Evolutionary conservation across 2,113 vertebrate species (phyloP).

Genomic region (Meriones unguiculatus): DNA sequence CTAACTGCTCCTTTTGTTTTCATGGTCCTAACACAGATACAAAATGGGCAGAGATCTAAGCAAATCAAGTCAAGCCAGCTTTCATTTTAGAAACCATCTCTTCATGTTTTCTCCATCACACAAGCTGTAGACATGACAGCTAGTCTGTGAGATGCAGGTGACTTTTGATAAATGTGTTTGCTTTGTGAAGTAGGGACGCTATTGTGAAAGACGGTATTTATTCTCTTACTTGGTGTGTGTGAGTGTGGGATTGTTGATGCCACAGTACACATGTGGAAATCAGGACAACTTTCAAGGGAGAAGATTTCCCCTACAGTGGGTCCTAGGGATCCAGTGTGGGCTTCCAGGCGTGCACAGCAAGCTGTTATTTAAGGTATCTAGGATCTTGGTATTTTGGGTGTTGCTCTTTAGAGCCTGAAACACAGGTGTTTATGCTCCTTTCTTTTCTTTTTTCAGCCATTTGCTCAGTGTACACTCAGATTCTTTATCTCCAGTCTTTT

Average conservation of each 20-base stretch:
- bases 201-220: neutral
- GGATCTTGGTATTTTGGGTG: neutral
- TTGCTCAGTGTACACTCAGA: neutral
- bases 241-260: neutral
- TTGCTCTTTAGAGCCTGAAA: neutral
- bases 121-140: neutral
- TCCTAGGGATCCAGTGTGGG: neutral
- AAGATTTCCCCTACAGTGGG: neutral
- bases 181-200: neutral
- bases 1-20: neutral
- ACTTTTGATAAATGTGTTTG: neutral
- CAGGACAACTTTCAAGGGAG: neutral
- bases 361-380: neutral
- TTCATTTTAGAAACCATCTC: neutral
- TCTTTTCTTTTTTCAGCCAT: neutral
- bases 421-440: rapidly evolving
- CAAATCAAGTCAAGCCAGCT: neutral
- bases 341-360: neutral
- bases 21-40: neutral
- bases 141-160: neutral
- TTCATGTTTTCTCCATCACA: neutral
- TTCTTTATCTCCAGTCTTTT: too few species aligned
- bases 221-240: neutral
- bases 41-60: neutral
- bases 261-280: neutral